Percentiles rank a stretch among this genome's conserved stretches.
These are phyloP conservation scores for Oceanodroma leucorhoa DNA, from an alignment of 2,797 vertebrate species.

Conservation along the genomic window DNA sequence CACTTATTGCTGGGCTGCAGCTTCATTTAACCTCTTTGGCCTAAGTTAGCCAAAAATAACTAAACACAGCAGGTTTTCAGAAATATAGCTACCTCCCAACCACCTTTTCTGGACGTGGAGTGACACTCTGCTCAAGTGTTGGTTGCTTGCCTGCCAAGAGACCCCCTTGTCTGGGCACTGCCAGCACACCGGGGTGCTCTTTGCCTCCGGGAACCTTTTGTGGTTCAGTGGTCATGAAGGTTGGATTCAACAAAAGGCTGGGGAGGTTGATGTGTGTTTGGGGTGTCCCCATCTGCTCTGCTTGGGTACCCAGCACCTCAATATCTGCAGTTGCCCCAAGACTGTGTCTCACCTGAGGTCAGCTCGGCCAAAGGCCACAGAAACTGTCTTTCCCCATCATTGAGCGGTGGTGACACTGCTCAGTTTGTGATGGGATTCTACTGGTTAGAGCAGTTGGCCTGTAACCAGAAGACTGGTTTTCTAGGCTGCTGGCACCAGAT, in stretches of 20 bases:
- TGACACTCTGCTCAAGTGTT: not conserved
- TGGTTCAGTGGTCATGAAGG: not conserved
- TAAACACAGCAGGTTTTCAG: not conserved
- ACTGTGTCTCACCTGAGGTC: not conserved
- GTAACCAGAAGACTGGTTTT: not conserved
- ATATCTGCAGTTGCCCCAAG: not conserved
- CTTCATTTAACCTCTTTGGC: not conserved
- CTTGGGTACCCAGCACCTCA: not conserved
- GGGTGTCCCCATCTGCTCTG: not conserved
- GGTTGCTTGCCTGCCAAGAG: not conserved
- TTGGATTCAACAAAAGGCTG: not conserved
- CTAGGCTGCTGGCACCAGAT: not conserved
- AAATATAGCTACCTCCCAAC: not conserved
- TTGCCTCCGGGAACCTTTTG: not conserved
- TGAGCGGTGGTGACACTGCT: not conserved
- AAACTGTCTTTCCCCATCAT: not conserved
- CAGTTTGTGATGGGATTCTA: not conserved
- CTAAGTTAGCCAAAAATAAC: not conserved
- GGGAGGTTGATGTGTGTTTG: not conserved
- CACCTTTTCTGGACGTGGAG: not conserved
- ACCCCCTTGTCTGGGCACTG: not conserved
- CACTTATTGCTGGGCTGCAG: not conserved
- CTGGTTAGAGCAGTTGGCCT: not conserved
- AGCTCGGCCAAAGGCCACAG: not conserved
- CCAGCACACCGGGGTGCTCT: not conserved